These are phyloP conservation scores for Cepphus grylle DNA, from an alignment of 2,113 vertebrate genomes.

Conservation along the genomic window DNA sequence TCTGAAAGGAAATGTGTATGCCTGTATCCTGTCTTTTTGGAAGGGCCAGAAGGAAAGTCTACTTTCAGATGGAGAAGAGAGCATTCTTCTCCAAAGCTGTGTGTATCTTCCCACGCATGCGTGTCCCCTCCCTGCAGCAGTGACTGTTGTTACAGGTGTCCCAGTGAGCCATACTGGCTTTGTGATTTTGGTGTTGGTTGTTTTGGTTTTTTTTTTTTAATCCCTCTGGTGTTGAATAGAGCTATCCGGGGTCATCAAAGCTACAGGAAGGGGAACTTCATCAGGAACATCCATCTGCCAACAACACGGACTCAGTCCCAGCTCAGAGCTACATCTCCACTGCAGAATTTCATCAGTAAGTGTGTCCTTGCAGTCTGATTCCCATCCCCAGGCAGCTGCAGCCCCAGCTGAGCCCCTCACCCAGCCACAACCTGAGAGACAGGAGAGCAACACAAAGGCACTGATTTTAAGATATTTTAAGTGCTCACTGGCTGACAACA, in stretches of 20 bases:
- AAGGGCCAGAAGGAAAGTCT: neutral
- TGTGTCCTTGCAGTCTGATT: neutral
- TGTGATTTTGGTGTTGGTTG: neutral
- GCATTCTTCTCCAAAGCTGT: neutral
- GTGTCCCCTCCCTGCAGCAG: neutral
- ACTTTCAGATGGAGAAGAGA: neutral
- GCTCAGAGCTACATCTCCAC: neutral
- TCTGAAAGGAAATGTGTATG: neutral
- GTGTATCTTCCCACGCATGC: rapidly evolving
- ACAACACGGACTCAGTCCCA: neutral
- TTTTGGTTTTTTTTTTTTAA: neutral
- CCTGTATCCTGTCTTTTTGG: neutral
- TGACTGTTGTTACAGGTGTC: too few relatives aligned
- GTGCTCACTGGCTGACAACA: neutral
- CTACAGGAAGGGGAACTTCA: neutral
- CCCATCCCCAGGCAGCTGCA: neutral
- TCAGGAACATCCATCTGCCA: neutral
- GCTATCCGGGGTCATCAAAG: neutral
- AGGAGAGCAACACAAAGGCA: neutral
- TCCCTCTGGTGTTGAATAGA: neutral
- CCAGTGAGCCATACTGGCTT: neutral
- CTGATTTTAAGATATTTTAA: neutral
- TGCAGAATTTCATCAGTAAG: slow-evolving; percentile 59
- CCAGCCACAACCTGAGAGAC: neutral
- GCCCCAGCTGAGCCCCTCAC: neutral